Evolutionary conservation across 2,888 invertebrate genomes (phyloP).

Genomic region (Orchestes rusci): DNA sequence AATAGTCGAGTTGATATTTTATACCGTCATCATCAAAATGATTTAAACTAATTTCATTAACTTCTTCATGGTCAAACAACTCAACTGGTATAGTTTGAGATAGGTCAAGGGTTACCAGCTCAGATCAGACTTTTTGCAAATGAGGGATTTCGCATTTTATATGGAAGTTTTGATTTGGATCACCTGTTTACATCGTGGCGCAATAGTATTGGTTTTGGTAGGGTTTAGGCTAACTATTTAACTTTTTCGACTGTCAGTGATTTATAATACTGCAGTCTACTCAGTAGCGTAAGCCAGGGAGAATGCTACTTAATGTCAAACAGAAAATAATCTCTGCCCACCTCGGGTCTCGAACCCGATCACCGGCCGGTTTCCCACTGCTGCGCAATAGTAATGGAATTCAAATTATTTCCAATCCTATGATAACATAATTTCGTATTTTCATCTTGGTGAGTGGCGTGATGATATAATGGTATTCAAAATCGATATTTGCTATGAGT

Average conservation of each 20-base stretch:
- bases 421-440: constrained; percentile 4
- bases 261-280: no score
- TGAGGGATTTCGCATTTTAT: constrained; percentile 11
- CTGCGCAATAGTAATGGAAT: neutral
- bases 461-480: neutral
- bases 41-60: neutral
- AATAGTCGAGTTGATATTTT: neutral
- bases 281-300: no score
- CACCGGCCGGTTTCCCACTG: no score
- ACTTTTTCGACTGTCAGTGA: no score
- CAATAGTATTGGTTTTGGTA: no score
- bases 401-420: neutral
- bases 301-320: no score
- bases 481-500: constrained; percentile 6
- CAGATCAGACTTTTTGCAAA: no score
- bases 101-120: neutral
- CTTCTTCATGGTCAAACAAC: neutral
- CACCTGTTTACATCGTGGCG: constrained; percentile 1
- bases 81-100: neutral
- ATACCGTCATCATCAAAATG: neutral
- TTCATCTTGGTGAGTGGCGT: constrained; percentile 6
- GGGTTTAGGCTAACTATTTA: no score
- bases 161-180: constrained; percentile 8
- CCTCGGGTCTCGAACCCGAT: no score
- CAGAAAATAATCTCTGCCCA: no score